These are phyloP conservation scores for Helarctos malayanus DNA, from an alignment of 2,797 vertebrate species.

Conservation along the genomic window DNA sequence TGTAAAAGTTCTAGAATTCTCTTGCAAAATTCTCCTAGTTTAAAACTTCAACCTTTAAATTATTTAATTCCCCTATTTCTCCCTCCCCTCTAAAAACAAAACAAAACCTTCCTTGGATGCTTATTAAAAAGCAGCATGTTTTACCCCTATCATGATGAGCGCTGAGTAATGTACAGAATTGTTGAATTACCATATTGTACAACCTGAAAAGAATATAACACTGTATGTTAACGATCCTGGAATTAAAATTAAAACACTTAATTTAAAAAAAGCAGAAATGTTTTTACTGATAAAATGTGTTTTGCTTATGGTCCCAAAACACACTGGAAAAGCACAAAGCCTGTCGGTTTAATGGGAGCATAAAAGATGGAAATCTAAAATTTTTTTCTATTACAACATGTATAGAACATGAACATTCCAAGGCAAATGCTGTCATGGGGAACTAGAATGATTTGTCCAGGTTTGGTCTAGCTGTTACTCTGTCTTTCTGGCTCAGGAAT, in stretches of 20 bases:
- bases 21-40: background rate
- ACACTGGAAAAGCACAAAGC: background rate
- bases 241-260: too few relatives aligned
- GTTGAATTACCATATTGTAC: too few relatives aligned
- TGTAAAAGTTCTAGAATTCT: background rate
- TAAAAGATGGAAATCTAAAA: background rate
- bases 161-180: too few relatives aligned
- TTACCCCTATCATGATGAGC: background rate
- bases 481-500: background rate
- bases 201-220: background rate
- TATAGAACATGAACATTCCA: background rate
- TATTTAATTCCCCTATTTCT: background rate
- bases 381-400: background rate
- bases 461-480: background rate
- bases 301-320: conserved; percentile 37
- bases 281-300: conserved; percentile 33
- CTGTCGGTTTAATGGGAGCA: background rate
- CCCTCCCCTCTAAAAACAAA: background rate
- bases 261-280: background rate
- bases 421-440: background rate
- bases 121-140: conserved; percentile 61
- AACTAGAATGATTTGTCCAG: background rate
- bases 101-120: background rate
- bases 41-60: conserved; percentile 1
- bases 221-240: too few relatives aligned